A percentile compares a stretch with the other conserved stretches of the same genome.
Evolutionary conservation across 2,888 invertebrate genomes (phyloP).

Genomic region (Eilema caniola): DNA sequence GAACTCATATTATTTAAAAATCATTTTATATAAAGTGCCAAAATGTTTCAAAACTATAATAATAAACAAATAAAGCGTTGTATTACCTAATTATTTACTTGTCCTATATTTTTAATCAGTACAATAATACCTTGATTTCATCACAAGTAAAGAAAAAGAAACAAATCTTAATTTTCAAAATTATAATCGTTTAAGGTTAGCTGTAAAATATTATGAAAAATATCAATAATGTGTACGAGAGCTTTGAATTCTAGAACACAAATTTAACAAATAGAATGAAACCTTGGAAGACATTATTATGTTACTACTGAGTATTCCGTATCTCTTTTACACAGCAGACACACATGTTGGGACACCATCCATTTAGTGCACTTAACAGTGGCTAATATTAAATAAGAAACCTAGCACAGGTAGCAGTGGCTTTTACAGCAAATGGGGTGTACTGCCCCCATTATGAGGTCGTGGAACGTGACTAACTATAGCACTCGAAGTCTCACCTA

Average conservation of each 20-base stretch:
- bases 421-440: conserved; percentile 43
- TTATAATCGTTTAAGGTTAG: too few species aligned
- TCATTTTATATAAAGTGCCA: too few species aligned
- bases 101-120: background rate
- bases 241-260: background rate
- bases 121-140: background rate
- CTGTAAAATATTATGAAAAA: too few species aligned
- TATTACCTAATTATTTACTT: too few species aligned
- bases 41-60: too few species aligned
- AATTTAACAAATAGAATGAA: background rate
- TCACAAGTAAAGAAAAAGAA: background rate
- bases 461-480: conserved; percentile 48
- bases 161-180: background rate
- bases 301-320: too few species aligned
- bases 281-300: too few species aligned
- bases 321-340: conserved; percentile 35
- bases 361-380: conserved; percentile 63
- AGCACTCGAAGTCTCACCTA: conserved; percentile 33
- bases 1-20: too few species aligned
- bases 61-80: too few species aligned
- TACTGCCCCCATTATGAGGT: conserved; percentile 51
- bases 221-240: background rate
- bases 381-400: conserved; percentile 61
- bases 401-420: conserved; percentile 30
- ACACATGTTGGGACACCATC: conserved; percentile 54